Percentiles rank a stretch among this genome's conserved stretches.
Conservation (phyloP, 1,140 invertebrate genomes). For the Sipha flava region DNA sequence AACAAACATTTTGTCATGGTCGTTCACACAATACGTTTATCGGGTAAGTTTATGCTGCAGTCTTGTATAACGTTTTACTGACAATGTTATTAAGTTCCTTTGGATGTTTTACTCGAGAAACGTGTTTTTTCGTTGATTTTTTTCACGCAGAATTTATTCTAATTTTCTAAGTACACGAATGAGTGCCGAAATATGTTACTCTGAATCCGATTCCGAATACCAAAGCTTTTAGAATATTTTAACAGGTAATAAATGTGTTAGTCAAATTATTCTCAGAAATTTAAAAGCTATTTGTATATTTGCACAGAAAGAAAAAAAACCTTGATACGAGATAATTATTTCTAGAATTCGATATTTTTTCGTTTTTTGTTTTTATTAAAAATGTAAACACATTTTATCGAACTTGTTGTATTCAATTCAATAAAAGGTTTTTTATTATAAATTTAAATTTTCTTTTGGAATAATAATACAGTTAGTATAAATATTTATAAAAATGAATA, state of each 20-base stretch:
- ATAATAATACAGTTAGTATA: background rate
- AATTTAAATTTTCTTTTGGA: background rate
- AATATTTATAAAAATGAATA: background rate
- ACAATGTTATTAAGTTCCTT: too few species aligned
- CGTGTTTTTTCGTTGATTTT: too few species aligned
- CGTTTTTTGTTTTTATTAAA: background rate
- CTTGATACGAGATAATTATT: background rate
- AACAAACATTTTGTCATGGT: too few species aligned
- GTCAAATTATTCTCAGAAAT: background rate
- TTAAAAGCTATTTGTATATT: background rate
- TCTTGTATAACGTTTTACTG: too few species aligned
- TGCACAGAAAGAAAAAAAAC: background rate
- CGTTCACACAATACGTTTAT: too few species aligned
- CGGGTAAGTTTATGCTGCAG: too few species aligned
- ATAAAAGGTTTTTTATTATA: background rate
- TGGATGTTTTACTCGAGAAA: too few species aligned
- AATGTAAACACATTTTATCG: background rate
- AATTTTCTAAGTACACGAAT: too few species aligned
- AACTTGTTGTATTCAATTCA: background rate
- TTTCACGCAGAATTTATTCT: too few species aligned
- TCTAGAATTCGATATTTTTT: background rate
- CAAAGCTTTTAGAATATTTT: background rate
- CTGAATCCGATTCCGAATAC: too few species aligned
- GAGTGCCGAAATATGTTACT: too few species aligned
- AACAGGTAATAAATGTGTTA: background rate